A percentile compares a stretch with the other conserved stretches of the same genome.
Conservation (phyloP, 2,113 vertebrate genomes). For the Sakesphorus luctuosus region DNA sequence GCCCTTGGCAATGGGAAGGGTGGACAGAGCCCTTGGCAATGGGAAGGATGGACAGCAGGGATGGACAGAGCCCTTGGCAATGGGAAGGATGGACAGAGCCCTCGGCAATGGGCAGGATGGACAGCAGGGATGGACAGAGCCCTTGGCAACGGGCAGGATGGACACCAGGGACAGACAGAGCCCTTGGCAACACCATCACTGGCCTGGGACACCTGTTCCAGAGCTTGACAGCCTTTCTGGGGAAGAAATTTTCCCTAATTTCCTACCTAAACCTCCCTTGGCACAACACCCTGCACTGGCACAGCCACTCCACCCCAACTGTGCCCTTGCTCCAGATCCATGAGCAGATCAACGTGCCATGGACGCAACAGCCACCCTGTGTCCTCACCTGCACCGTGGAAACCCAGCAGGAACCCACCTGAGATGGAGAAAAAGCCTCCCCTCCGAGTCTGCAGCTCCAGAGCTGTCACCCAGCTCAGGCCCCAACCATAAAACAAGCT, state of each 20-base stretch:
- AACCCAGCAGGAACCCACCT: background rate
- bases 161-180: no score
- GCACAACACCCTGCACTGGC: background rate
- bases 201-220: background rate
- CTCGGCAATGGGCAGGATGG: no score
- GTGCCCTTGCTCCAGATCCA: accelerated
- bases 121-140: no score
- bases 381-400: background rate
- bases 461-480: slow-evolving; percentile 48
- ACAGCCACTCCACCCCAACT: background rate
- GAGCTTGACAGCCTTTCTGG: background rate
- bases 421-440: background rate
- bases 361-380: accelerated
- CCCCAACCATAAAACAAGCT: slow-evolving; percentile 60
- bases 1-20: no score
- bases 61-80: background rate
- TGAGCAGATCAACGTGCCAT: accelerated
- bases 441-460: background rate
- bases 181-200: background rate
- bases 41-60: background rate
- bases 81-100: accelerated
- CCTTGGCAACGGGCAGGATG: no score
- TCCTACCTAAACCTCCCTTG: background rate
- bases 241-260: background rate
- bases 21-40: accelerated